Evolutionary conservation across 2,888 invertebrate genomes (phyloP).

Genomic region (Patella ulyssiponensis): DNA sequence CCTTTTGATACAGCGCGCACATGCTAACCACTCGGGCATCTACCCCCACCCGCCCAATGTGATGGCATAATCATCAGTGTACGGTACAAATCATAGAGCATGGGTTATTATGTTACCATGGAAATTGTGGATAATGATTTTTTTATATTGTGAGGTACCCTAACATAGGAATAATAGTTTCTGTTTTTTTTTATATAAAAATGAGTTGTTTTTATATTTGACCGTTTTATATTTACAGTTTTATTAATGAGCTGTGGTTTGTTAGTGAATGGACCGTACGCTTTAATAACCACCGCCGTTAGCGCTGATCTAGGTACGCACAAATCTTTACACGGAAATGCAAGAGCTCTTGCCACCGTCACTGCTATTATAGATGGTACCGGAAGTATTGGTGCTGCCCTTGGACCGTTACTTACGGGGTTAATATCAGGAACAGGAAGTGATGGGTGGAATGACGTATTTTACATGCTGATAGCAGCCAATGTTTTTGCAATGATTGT

Average conservation of each 20-base stretch:
- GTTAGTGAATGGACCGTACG: conserved; percentile 95
- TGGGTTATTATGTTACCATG: too few relatives aligned
- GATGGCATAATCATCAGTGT: too few relatives aligned
- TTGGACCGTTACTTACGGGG: conserved; percentile 88
- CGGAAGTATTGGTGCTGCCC: conserved; percentile 91
- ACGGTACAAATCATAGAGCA: too few relatives aligned
- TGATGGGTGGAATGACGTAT: conserved; percentile 84
- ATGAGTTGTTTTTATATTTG: not conserved
- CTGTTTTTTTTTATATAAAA: too few relatives aligned
- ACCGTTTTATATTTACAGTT: conserved; percentile 46
- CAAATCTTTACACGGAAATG: conserved; percentile 85
- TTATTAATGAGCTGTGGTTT: conserved; percentile 84
- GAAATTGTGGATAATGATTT: too few relatives aligned
- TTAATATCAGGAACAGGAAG: conserved; percentile 77
- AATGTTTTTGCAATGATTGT: conserved; percentile 82
- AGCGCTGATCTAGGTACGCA: conserved; percentile 94
- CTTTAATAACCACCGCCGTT: conserved; percentile 95
- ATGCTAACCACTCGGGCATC: too few relatives aligned
- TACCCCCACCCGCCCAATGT: too few relatives aligned
- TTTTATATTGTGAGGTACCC: too few relatives aligned
- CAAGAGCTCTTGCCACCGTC: conserved; percentile 94
- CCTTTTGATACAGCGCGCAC: too few relatives aligned
- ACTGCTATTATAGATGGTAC: conserved; percentile 98
- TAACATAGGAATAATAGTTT: too few relatives aligned
- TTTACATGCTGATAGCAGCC: conserved; percentile 89